These are phyloP conservation scores for Onychomys torridus DNA, from an alignment of 2,797 vertebrate genomes.

Conservation along the genomic window DNA sequence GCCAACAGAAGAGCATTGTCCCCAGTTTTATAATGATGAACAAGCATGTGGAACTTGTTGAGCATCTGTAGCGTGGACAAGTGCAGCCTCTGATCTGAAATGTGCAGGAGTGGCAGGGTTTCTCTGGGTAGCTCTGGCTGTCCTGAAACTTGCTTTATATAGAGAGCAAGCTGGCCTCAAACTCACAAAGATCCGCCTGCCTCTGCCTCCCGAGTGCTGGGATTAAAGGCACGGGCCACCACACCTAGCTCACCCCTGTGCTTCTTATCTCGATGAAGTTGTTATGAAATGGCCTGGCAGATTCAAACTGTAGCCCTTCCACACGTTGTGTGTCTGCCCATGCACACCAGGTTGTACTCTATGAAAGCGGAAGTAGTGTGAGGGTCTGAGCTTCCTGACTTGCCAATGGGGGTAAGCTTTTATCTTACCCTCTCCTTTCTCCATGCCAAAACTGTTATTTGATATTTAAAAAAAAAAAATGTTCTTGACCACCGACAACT, in stretches of 20 bases:
- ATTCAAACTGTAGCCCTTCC: not conserved
- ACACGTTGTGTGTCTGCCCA: not conserved
- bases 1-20: not conserved
- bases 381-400: not conserved
- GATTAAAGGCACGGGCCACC: not conserved
- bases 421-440: not conserved
- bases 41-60: not conserved
- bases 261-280: not conserved
- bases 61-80: not conserved
- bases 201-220: not conserved
- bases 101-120: not conserved
- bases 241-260: not conserved
- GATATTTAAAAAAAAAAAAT: too few relatives aligned
- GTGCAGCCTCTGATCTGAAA: not conserved
- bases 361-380: not conserved
- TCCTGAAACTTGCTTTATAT: not conserved
- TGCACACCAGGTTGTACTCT: not conserved
- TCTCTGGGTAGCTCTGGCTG: not conserved
- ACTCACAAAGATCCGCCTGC: not conserved
- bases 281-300: not conserved
- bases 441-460: not conserved
- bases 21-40: not conserved
- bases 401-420: not conserved
- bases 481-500: not conserved
- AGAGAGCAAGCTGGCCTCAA: not conserved